Conservation (phyloP, 1,140 invertebrate genomes). For the Megalonaias nervosa region DNA sequence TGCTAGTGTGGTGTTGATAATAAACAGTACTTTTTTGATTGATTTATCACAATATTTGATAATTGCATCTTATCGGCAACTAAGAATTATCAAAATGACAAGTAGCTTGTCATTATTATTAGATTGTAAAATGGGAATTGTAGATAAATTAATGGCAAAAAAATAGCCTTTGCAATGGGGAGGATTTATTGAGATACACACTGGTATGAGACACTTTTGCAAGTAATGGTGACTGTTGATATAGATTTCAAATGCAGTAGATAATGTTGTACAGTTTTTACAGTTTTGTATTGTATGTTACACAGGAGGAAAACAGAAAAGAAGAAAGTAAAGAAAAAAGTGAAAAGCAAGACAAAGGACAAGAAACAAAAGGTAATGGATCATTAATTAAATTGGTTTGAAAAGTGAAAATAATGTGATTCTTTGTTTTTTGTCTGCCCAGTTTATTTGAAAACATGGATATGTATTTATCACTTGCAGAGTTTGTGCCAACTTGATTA, state of each 20-base stretch:
- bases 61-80: too few species aligned
- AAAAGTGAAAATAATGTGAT: not conserved
- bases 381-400: not conserved
- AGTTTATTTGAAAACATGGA: not conserved
- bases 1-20: too few species aligned
- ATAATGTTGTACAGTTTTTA: not conserved
- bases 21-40: too few species aligned
- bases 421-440: conserved; percentile 4
- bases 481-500: not conserved
- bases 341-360: conserved; percentile 66
- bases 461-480: not conserved
- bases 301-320: conserved; percentile 66
- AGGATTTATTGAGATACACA: not conserved
- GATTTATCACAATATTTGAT: too few species aligned
- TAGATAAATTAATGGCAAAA: not conserved
- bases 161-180: not conserved
- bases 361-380: conserved; percentile 61
- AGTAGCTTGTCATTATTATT: too few species aligned
- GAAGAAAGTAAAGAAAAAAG: conserved; percentile 67
- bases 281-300: conserved; percentile 34
- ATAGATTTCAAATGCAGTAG: not conserved
- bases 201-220: conserved; percentile 1
- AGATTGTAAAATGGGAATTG: not conserved
- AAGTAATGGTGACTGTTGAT: not conserved
- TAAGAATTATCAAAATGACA: too few species aligned